These are phyloP conservation scores for Pangasius sanitwongsei DNA, from an alignment of 2,797 vertebrate species.

Conservation along the genomic window DNA sequence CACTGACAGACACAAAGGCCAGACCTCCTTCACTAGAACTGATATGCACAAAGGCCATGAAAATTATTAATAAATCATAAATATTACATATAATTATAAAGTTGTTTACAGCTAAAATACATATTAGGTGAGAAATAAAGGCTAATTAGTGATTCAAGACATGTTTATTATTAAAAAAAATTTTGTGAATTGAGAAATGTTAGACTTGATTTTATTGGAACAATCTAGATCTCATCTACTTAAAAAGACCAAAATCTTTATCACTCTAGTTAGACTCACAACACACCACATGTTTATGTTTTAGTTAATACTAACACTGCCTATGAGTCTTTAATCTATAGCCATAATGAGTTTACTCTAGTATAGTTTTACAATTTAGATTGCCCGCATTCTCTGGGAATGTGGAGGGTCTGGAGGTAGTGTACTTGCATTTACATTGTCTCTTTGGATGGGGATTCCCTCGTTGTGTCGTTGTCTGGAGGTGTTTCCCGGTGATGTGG, in stretches of 20 bases:
- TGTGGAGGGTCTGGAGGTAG: no score
- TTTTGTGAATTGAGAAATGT: neutral
- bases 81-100: slow-evolving; percentile 2
- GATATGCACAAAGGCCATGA: neutral
- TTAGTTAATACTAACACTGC: neutral
- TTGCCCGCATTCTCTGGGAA: no score
- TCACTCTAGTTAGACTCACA: neutral
- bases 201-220: neutral
- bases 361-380: no score
- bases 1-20: neutral
- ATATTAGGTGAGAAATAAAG: neutral
- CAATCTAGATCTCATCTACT: neutral
- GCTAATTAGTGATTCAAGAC: neutral
- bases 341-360: neutral
- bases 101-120: neutral
- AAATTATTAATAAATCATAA: neutral
- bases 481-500: no score
- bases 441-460: no score
- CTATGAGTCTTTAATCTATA: neutral
- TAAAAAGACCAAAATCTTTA: neutral
- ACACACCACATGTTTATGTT: neutral
- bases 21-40: neutral
- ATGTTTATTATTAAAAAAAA: neutral
- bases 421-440: no score
- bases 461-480: no score